Percentiles rank a stretch among this genome's conserved stretches.
phyloP scores from a whole-genome alignment of 2,113 vertebrate genomes.

The Indicator indicator region DNA sequence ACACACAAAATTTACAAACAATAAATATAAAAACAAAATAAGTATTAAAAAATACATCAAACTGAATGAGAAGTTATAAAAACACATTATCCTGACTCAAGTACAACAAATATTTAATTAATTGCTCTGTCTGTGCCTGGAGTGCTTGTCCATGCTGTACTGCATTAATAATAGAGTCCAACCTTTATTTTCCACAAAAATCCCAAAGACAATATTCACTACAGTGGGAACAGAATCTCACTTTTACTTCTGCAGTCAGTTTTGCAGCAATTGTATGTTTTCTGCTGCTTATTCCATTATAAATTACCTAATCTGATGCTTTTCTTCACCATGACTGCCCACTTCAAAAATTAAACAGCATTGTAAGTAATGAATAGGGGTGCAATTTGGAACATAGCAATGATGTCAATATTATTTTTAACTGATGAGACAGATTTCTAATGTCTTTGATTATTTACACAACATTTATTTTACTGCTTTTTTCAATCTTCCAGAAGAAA shows the following conservation, averaged over 20 bases:
- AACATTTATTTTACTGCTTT: neutral
- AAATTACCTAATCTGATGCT: constrained; percentile 8
- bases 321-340: constrained; percentile 2
- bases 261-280: constrained; percentile 20
- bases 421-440: neutral
- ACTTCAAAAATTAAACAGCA: constrained; percentile 22
- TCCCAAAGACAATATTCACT: neutral
- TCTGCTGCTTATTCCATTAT: constrained; percentile 11
- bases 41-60: neutral
- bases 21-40: neutral
- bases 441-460: constrained; percentile 10
- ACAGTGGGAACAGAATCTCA: neutral
- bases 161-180: neutral
- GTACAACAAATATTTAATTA: neutral
- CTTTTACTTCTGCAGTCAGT: neutral
- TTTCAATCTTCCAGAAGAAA: neutral
- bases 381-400: neutral
- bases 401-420: neutral
- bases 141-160: neutral
- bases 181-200: neutral
- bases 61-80: neutral
- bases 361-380: neutral
- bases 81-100: neutral
- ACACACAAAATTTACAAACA: neutral
- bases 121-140: neutral